A percentile compares a stretch with the other conserved stretches of the same genome.
These are phyloP conservation scores for Apodemus speciosus DNA, from an alignment of 2,113 vertebrate species.

Conservation along the genomic window DNA sequence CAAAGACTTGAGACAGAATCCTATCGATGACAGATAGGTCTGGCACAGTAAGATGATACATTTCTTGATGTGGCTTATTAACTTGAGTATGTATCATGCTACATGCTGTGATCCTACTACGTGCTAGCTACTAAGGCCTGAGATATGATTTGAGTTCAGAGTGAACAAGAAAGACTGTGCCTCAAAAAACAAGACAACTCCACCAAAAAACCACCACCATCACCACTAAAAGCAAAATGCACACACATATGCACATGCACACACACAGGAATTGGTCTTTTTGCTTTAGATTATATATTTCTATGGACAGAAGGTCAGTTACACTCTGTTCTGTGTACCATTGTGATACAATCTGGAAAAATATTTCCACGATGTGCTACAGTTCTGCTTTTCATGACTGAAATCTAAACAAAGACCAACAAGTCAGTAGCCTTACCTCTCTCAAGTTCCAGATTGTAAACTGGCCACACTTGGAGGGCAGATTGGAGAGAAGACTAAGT, in stretches of 20 bases:
- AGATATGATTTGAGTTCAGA: background rate
- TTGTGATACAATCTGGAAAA: background rate
- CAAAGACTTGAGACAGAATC: background rate
- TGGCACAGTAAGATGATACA: background rate
- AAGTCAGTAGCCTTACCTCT: background rate
- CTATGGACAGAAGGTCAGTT: background rate
- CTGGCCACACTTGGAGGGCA: background rate
- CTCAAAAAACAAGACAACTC: background rate
- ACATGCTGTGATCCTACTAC: background rate
- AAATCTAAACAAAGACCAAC: slow-evolving; percentile 19
- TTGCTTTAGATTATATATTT: slow-evolving; percentile 24
- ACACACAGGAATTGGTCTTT: background rate
- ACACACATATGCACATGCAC: background rate
- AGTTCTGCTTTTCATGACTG: background rate
- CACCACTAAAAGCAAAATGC: background rate
- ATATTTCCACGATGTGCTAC: slow-evolving; percentile 4
- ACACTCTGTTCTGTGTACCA: background rate
- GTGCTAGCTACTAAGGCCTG: background rate
- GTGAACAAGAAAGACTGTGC: no score
- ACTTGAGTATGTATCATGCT: background rate
- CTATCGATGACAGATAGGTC: background rate
- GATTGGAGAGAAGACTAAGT: background rate
- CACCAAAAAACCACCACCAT: background rate
- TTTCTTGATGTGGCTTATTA: background rate
- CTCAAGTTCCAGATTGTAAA: background rate